Evolutionary conservation across 1,140 invertebrate genomes (phyloP), one percentile per base, ranked within the genome.

Genomic region (Formica selysi): DNA sequence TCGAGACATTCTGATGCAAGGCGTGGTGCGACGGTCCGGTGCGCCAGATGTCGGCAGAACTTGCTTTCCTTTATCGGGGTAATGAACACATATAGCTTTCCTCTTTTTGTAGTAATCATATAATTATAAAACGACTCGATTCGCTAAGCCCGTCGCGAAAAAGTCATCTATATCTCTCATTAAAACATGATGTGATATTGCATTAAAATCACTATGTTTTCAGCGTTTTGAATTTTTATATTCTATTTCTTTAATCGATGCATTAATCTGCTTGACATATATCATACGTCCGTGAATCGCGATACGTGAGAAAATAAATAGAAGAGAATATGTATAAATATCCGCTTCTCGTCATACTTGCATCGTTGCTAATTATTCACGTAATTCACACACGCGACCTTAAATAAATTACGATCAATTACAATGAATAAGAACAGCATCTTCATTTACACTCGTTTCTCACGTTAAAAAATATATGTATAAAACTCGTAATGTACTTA

Each of bases 1-100:
- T 86, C 76, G 44, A 71, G 62, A 70, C 91, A 91, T 92, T 92
- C 88, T 92, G 89, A 86, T 86, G 86, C 85, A 91, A 92, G 91
- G 91, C 90, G 91, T 92, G 91, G 91, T 92, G 32, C 32, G 32
- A 2, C 32, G 32, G 32, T 32, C 32, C 32, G 32, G 32, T 32
- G 83, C 68, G 80, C 84, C 90, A 84, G 83, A 86, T 86, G 57
- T 87, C 73, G 70, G 44, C 16, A 71, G 36, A 79, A 90, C 84
- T 89, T 67, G 85, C 87, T 87, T 91, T 87, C 89, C 86, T 89
- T 89, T 90, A 41, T 64, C 32, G 54, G 54, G 19, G 16, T 62
- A 76, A 84, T 85, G 73, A 61, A n/a, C 88, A 59, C 26, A 51
- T 83, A 71, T 26, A 51, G 79, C 83, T 90, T 87, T 89, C 85